Conservation (phyloP, 2,113 vertebrate species). For the Platanista minor region DNA sequence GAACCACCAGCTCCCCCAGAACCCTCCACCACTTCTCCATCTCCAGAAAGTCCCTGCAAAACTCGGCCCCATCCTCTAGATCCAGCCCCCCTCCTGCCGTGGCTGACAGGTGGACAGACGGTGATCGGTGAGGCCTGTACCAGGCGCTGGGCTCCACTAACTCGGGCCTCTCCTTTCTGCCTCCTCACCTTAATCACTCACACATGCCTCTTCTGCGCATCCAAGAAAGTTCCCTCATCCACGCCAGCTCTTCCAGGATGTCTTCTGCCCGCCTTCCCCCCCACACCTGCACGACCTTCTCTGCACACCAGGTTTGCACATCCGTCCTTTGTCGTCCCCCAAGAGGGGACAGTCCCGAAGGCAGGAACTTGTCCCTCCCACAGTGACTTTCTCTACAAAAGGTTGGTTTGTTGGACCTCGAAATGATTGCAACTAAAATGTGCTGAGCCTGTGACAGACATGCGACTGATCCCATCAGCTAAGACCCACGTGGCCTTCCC, state of each 20-base stretch:
- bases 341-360: background rate
- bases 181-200: background rate
- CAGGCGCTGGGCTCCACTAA: background rate
- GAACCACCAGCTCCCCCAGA: slow-evolving; percentile 37
- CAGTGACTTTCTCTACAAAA: background rate
- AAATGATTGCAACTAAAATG: background rate
- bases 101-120: background rate
- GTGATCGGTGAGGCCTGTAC: background rate
- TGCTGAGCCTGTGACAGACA: background rate
- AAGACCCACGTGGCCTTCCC: background rate
- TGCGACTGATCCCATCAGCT: background rate
- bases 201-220: no score
- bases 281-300: background rate
- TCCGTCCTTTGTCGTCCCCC: no score
- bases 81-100: accelerated
- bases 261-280: background rate
- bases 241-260: background rate
- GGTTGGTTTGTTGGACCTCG: background rate
- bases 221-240: background rate
- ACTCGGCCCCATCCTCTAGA: background rate
- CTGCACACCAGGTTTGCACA: background rate
- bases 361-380: no score
- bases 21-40: slow-evolving; percentile 44
- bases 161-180: background rate
- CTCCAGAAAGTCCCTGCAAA: background rate